phyloP scores from a whole-genome alignment of 2,113 vertebrate species.

The Micromys minutus region DNA sequence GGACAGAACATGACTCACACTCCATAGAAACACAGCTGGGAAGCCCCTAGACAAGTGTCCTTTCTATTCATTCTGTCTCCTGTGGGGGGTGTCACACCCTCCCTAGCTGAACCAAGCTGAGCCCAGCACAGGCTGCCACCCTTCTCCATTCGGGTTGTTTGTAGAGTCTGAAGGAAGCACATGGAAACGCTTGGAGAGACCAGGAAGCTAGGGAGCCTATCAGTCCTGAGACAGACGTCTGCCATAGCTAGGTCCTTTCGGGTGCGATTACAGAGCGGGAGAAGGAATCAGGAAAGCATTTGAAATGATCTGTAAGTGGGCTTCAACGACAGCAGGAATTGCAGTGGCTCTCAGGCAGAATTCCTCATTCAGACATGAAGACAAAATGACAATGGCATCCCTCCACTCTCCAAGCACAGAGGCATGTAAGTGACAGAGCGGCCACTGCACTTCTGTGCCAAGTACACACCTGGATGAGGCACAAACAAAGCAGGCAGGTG shows the following conservation, averaged over 20 bases:
- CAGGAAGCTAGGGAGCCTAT: background rate
- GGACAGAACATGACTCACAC: no score
- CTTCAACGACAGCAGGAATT: background rate
- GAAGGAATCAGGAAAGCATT: background rate
- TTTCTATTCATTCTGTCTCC: background rate
- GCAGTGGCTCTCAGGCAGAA: background rate
- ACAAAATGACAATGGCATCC: background rate
- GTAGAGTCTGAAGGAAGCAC: background rate
- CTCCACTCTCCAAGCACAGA: background rate
- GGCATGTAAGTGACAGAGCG: rapidly evolving
- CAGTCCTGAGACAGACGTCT: background rate
- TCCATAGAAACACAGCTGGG: background rate
- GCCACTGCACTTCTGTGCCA: background rate
- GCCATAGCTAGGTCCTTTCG: background rate
- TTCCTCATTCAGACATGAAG: background rate
- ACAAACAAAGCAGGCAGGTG: no score
- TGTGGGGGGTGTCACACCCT: background rate
- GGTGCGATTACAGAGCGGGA: background rate
- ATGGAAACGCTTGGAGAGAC: background rate
- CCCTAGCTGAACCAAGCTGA: background rate
- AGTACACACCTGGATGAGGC: background rate
- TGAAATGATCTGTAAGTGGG: background rate
- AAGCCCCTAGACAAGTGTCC: background rate
- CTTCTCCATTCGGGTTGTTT: background rate
- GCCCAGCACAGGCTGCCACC: background rate